Conservation (phyloP, 1,140 invertebrate genomes). For the Stenopsyche tienmushanensis region DNA sequence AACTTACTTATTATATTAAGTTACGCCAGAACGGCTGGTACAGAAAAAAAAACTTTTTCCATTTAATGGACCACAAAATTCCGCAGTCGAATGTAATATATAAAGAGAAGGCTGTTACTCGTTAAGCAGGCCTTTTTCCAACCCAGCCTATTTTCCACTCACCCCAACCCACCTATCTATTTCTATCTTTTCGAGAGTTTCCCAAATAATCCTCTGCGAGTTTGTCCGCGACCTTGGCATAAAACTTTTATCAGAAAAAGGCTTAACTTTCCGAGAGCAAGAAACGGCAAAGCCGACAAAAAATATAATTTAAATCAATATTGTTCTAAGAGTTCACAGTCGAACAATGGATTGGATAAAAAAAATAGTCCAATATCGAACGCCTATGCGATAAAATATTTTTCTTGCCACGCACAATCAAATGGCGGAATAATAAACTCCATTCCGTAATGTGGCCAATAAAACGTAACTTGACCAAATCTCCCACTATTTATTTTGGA, state of each 20-base stretch:
- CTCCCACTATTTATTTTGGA: too few species aligned
- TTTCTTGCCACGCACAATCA: too few species aligned
- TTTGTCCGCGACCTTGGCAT: conserved; percentile 25
- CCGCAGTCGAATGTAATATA: not conserved
- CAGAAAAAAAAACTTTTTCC: conserved; percentile 12
- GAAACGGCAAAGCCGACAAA: not conserved
- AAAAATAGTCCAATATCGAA: too few species aligned
- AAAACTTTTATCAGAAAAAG: conserved; percentile 20
- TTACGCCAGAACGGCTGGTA: conserved; percentile 9
- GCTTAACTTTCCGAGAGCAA: not conserved
- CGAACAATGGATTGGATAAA: too few species aligned
- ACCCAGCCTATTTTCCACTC: conserved; percentile 3
- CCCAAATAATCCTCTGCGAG: conserved; percentile 20
- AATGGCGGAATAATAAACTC: too few species aligned
- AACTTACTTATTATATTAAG: conserved; percentile 14
- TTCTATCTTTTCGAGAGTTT: conserved; percentile 30
- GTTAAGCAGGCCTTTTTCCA: not conserved
- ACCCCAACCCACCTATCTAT: conserved; percentile 8
- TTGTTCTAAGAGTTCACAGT: too few species aligned
- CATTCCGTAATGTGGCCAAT: too few species aligned
- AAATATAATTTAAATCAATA: not conserved
- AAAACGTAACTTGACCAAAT: too few species aligned
- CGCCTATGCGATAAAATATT: too few species aligned
- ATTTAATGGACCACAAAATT: conserved; percentile 11
- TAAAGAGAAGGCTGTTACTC: not conserved